Percentiles rank a stretch among this genome's conserved stretches.
Evolutionary conservation across 2,888 invertebrate genomes (phyloP).

Genomic region (Hartigia nigra): DNA sequence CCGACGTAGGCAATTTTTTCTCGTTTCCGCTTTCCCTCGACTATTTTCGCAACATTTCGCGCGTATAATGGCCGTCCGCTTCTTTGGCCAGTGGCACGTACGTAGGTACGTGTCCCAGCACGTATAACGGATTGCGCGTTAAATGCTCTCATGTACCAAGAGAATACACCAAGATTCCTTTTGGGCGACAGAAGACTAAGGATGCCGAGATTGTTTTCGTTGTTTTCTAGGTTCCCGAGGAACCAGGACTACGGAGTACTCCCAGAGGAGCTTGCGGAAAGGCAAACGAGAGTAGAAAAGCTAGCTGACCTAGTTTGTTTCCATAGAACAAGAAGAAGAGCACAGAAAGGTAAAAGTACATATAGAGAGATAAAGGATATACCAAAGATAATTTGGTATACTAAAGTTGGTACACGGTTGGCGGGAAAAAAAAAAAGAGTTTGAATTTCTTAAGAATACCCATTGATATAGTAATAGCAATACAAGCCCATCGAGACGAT

Average conservation of each 20-base stretch:
- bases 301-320: not conserved
- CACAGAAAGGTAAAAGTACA: not conserved
- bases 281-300: not conserved
- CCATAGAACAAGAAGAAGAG: not conserved
- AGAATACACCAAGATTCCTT: not conserved
- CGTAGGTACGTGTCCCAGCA: not conserved
- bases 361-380: conserved; percentile 9
- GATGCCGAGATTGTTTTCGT: not conserved
- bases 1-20: conserved; percentile 29
- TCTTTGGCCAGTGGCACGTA: not conserved
- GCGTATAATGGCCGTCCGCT: conserved; percentile 8
- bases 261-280: not conserved
- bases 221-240: not conserved
- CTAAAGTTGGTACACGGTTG: not conserved
- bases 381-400: not conserved
- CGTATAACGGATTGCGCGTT: not conserved
- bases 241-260: not conserved
- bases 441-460: conserved; percentile 31
- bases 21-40: conserved; percentile 26
- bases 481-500: conserved; percentile 34
- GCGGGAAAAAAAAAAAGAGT: conserved; percentile 19
- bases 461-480: conserved; percentile 34
- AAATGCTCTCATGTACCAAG: not conserved
- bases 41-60: conserved; percentile 30
- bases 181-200: not conserved